Conservation (phyloP, 1,140 invertebrate genomes). For the Hirudo medicinalis region DNA sequence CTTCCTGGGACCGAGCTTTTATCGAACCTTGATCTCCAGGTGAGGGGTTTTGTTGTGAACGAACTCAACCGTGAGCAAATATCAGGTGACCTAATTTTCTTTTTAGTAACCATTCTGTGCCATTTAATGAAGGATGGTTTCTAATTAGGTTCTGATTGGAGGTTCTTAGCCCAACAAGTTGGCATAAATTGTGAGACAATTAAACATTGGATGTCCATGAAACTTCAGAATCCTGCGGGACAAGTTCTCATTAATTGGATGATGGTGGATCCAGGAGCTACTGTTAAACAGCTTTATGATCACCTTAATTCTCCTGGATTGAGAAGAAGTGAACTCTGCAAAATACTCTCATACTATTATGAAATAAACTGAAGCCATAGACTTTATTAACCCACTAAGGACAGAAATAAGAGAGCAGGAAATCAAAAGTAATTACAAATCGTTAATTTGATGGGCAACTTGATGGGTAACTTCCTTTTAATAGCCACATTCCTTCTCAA, state of each 20-base stretch:
- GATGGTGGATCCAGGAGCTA: not conserved
- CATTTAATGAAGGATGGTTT: not conserved
- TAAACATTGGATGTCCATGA: not conserved
- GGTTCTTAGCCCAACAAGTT: not conserved
- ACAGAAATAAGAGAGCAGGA: no score
- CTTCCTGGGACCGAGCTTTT: no score
- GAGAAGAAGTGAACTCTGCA: not conserved
- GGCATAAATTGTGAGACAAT: constrained; percentile 1
- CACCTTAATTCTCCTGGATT: not conserved
- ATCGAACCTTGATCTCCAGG: no score
- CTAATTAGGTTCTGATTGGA: constrained; percentile 4
- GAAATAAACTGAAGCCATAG: not conserved
- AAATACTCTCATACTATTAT: constrained; percentile 4
- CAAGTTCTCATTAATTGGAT: constrained; percentile 1
- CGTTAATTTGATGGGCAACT: no score
- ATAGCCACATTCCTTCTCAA: no score
- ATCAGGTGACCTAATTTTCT: not conserved
- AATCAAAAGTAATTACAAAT: no score
- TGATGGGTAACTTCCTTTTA: no score
- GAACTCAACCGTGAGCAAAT: not conserved
- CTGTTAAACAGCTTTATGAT: not conserved
- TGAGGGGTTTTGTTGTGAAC: not conserved
- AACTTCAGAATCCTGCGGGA: not conserved
- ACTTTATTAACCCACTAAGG: no score
- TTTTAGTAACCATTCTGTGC: not conserved